phyloP scores from a whole-genome alignment of 2,888 invertebrate genomes.

The Yponomeuta malinellus region DNA sequence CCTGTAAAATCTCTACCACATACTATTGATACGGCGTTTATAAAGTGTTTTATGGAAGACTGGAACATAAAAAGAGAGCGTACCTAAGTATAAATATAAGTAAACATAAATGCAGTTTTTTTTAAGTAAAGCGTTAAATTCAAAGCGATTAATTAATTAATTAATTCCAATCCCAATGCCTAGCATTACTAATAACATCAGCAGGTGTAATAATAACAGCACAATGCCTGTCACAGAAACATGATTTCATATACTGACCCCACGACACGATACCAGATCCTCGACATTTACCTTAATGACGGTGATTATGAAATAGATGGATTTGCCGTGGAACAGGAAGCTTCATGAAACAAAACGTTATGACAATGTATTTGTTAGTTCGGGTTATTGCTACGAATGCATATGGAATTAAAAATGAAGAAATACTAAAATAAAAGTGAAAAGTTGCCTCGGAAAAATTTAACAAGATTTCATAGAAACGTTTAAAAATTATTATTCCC shows the following conservation, averaged over 20 bases:
- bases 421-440: background rate
- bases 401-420: background rate
- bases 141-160: background rate
- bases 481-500: constrained; percentile 10
- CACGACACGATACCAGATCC: background rate
- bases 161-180: background rate
- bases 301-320: background rate
- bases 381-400: background rate
- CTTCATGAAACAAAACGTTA: background rate
- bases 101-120: background rate
- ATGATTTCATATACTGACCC: background rate
- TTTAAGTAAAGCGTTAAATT: background rate
- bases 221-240: background rate
- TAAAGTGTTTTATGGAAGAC: too few relatives aligned
- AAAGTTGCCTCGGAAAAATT: background rate
- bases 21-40: too few relatives aligned
- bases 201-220: background rate
- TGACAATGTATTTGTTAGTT: background rate
- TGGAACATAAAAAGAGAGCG: too few relatives aligned
- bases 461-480: constrained; percentile 1
- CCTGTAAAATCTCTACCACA: too few relatives aligned
- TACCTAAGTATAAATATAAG: too few relatives aligned
- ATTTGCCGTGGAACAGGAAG: background rate
- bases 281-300: background rate
- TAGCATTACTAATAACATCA: background rate